Conservation (phyloP, 2,888 invertebrate species). For the Portevinia maculata region DNA sequence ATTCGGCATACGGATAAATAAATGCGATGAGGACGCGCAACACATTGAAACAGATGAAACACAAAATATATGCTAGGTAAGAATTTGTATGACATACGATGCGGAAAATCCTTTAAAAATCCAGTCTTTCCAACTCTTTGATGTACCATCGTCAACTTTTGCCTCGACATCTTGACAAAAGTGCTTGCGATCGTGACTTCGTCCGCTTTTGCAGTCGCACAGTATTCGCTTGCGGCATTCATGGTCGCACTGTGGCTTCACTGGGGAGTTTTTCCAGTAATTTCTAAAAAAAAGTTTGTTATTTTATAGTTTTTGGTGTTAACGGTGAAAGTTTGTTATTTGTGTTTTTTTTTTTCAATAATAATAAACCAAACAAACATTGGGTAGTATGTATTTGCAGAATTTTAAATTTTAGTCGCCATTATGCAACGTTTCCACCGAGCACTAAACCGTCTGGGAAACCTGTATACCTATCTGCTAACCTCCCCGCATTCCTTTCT, state of each 20-base stretch:
- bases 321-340: too few species aligned
- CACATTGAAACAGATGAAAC: constrained; percentile 10
- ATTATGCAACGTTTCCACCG: too few species aligned
- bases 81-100: constrained; percentile 88
- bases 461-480: too few species aligned
- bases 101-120: constrained; percentile 93
- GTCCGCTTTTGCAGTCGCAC: constrained; percentile 93
- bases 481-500: too few species aligned
- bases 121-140: constrained; percentile 93
- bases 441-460: too few species aligned
- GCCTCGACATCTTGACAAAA: constrained; percentile 93
- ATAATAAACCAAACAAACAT: too few species aligned
- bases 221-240: constrained; percentile 93
- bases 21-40: constrained; percentile 30
- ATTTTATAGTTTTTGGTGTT: neutral
- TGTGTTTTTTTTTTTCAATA: too few species aligned
- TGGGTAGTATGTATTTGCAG: too few species aligned
- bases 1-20: constrained; percentile 20
- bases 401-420: too few species aligned
- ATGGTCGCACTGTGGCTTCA: constrained; percentile 90
- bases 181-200: constrained; percentile 92
- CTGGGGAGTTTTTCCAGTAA: constrained; percentile 95
- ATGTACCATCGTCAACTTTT: constrained; percentile 90
- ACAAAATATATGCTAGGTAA: constrained; percentile 44
- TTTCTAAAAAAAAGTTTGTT: constrained; percentile 84